Conservation (phyloP, 2,797 vertebrate species). For the Steatocranus sp. region DNA sequence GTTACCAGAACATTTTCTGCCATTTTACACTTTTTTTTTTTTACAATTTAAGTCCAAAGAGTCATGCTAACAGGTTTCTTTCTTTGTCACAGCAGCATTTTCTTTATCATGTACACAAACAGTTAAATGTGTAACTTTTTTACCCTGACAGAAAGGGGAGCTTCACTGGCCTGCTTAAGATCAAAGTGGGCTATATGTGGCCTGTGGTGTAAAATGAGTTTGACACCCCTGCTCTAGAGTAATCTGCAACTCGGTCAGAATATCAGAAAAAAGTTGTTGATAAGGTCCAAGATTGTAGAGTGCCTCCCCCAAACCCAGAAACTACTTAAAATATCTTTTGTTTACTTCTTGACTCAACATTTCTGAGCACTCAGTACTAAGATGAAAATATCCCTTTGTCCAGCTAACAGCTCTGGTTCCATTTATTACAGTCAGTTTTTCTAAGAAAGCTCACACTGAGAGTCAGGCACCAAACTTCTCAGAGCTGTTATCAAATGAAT, state of each 20-base stretch:
- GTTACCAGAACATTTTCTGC: not conserved
- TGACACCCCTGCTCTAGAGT: rapidly evolving
- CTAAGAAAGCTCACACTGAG: not conserved
- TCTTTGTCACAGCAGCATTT: not conserved
- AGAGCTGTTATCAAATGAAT: not conserved
- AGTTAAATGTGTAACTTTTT: not conserved
- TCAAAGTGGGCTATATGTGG: not conserved
- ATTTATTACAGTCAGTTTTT: not conserved
- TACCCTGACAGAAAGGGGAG: not conserved
- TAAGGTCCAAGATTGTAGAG: rapidly evolving
- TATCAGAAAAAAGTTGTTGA: not conserved
- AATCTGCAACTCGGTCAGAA: rapidly evolving
- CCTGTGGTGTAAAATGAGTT: not conserved
- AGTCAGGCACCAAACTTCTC: not conserved
- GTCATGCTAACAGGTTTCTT: not conserved
- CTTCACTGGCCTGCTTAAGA: not conserved
- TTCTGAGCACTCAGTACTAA: not conserved
- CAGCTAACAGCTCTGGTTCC: not conserved
- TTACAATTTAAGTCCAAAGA: not conserved
- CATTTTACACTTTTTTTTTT: not conserved
- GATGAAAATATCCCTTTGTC: not conserved
- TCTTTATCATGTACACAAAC: not conserved
- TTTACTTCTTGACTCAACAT: not conserved
- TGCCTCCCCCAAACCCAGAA: not conserved
- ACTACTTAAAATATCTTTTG: not conserved